A percentile compares a stretch with the other conserved stretches of the same genome.
Evolutionary conservation across 64 coral and sea anemone species (phyloP).

Genomic region (Catalaphyllia jardinei): DNA sequence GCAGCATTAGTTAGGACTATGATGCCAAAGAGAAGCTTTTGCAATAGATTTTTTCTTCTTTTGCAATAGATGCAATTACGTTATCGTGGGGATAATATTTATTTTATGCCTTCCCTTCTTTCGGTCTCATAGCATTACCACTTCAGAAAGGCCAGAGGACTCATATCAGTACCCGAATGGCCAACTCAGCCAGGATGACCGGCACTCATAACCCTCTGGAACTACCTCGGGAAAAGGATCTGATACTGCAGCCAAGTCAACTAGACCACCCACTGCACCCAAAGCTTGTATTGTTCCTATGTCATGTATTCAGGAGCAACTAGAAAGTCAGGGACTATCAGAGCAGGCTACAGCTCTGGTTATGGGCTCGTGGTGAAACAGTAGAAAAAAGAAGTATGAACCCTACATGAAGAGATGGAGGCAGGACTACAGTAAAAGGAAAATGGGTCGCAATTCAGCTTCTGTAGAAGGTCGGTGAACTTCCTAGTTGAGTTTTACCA

Average conservation of each 20-base stretch:
- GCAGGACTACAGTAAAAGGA: constrained; percentile 27
- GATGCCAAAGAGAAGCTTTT: no score
- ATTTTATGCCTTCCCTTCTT: constrained; percentile 43
- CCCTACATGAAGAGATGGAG: constrained; percentile 53
- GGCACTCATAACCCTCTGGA: constrained; percentile 2
- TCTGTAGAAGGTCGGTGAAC: constrained; percentile 35
- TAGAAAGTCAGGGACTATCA: not conserved
- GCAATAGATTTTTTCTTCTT: no score
- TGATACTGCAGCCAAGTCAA: constrained; percentile 12
- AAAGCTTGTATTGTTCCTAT: constrained; percentile 15
- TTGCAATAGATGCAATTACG: constrained; percentile 17
- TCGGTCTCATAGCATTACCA: constrained; percentile 19
- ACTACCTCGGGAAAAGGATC: not conserved
- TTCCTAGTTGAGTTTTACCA: constrained; percentile 38
- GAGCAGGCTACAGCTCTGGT: not conserved
- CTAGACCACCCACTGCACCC: not conserved
- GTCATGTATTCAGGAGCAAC: constrained; percentile 12
- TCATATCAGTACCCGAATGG: constrained; percentile 28
- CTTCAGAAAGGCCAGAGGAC: constrained; percentile 37
- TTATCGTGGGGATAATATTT: constrained; percentile 23
- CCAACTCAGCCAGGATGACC: constrained; percentile 14
- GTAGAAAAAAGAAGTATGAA: constrained; percentile 47
- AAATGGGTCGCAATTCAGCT: constrained; percentile 28
- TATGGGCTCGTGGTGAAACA: not conserved
- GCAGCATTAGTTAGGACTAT: no score